phyloP scores from a whole-genome alignment of 1,140 invertebrate species.

The Parasteatoda tepidariorum region DNA sequence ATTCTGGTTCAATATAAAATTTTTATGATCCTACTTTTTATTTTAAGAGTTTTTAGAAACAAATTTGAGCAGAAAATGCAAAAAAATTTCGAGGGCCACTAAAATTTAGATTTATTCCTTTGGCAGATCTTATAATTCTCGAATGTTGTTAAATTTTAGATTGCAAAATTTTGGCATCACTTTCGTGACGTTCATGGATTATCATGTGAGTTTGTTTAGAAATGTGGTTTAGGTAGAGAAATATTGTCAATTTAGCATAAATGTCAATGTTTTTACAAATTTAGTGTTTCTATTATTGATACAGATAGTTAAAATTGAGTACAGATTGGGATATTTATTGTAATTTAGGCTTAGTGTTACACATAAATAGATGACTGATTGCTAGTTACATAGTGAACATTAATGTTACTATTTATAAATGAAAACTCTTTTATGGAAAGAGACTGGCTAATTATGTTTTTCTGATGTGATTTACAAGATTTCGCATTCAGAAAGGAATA shows the following conservation, averaged over 20 bases:
- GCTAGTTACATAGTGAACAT: not conserved
- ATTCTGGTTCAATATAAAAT: too few relatives aligned
- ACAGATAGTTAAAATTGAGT: not conserved
- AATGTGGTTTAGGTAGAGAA: not conserved
- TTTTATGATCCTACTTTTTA: too few relatives aligned
- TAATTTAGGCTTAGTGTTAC: conserved; percentile 24
- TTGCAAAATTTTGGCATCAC: not conserved
- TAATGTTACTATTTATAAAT: too few relatives aligned
- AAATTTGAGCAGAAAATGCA: too few relatives aligned
- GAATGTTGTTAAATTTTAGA: too few relatives aligned
- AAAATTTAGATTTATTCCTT: too few relatives aligned
- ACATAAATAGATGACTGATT: not conserved
- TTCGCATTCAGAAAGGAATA: not conserved
- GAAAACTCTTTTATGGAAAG: too few relatives aligned
- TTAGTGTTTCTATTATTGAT: not conserved
- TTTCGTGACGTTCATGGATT: conserved; percentile 8
- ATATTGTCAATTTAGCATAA: too few relatives aligned
- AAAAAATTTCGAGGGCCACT: too few relatives aligned
- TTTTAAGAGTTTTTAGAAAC: too few relatives aligned
- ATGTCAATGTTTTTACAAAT: not conserved
- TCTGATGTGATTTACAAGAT: not conserved
- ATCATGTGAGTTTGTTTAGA: conserved; percentile 53
- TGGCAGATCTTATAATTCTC: too few relatives aligned
- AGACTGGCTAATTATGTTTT: too few relatives aligned
- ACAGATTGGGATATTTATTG: not conserved